These are phyloP conservation scores for Drosophila lini DNA, from an alignment of 1,140 invertebrate species.

Conservation along the genomic window DNA sequence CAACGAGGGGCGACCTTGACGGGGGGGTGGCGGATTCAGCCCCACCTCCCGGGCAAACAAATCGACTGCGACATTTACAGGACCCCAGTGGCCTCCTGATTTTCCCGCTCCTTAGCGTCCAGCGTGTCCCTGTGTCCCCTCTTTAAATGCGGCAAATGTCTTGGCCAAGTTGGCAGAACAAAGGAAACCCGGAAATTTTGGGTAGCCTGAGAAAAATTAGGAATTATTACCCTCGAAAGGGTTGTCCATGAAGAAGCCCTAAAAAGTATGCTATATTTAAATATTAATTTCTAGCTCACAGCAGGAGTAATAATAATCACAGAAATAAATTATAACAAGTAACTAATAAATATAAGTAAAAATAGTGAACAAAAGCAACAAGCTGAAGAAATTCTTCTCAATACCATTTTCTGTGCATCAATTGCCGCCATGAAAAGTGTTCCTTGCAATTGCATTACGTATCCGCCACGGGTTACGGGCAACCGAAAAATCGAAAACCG, in stretches of 20 bases:
- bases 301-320: too few relatives aligned
- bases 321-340: neutral
- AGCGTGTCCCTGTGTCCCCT: neutral
- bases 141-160: neutral
- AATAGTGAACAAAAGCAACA: neutral
- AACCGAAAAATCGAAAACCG: constrained; percentile 9
- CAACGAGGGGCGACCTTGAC: constrained; percentile 22
- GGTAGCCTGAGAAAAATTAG: neutral
- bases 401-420: neutral
- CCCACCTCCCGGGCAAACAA: constrained; percentile 2
- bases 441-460: constrained; percentile 29
- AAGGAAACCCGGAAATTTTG: neutral
- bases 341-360: neutral
- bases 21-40: neutral
- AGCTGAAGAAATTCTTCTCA: neutral
- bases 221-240: neutral
- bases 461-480: constrained; percentile 15
- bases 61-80: constrained; percentile 46
- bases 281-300: neutral
- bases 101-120: neutral
- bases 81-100: constrained; percentile 29
- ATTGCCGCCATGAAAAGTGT: neutral
- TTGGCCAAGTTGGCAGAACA: constrained; percentile 6
- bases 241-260: neutral
- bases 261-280: neutral